A percentile compares a stretch with the other conserved stretches of the same genome.
These are phyloP conservation scores for Anastrepha obliqua DNA, from an alignment of 1,140 invertebrate genomes.

Conservation along the genomic window DNA sequence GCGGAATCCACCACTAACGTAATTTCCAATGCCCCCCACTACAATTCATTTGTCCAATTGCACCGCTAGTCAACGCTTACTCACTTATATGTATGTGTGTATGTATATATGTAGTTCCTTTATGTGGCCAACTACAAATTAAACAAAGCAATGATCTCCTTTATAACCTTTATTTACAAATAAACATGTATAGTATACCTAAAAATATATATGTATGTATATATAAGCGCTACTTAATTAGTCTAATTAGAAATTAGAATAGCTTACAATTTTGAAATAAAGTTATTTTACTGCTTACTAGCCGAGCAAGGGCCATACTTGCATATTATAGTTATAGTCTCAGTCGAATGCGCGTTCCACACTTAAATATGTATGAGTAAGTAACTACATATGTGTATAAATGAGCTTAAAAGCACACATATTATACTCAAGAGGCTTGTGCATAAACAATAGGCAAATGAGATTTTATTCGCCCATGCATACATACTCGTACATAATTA, in stretches of 20 bases:
- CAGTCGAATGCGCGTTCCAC: neutral
- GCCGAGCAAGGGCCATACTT: neutral
- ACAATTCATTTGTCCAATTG: too few species aligned
- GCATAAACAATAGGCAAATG: constrained; percentile 8
- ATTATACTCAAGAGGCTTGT: neutral
- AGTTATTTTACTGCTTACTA: constrained; percentile 30
- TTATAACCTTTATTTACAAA: constrained; percentile 9
- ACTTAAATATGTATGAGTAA: neutral
- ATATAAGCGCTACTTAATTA: constrained; percentile 44
- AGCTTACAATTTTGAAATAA: constrained; percentile 45
- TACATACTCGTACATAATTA: too few species aligned
- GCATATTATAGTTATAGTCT: neutral
- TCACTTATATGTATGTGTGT: neutral
- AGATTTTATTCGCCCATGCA: neutral
- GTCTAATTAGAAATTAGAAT: constrained; percentile 48
- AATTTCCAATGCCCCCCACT: neutral
- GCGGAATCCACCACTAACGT: neutral
- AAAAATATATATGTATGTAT: neutral
- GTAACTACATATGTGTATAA: neutral
- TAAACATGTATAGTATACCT: too few species aligned
- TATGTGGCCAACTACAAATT: constrained; percentile 45
- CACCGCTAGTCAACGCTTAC: too few species aligned
- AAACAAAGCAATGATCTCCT: neutral
- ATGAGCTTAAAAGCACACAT: neutral
- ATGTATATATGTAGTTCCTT: neutral